These are phyloP conservation scores for Abrostola tripartita DNA, from an alignment of 2,888 invertebrate genomes.

Conservation along the genomic window DNA sequence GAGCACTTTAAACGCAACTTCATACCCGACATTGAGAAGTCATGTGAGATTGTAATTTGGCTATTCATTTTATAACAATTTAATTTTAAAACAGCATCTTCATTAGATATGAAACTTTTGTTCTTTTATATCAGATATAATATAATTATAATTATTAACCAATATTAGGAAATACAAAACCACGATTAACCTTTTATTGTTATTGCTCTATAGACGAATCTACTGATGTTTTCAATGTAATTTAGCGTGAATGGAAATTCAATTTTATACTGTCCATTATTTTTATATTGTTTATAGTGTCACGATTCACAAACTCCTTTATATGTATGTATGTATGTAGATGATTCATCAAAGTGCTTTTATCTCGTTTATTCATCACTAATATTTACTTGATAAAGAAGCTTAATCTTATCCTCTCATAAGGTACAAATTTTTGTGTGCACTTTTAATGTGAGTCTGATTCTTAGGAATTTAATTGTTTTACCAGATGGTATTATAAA, in stretches of 20 bases:
- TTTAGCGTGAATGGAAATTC: constrained; percentile 28
- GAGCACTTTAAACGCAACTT: neutral
- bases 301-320: constrained; percentile 1
- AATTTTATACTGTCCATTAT: constrained; percentile 16
- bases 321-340: neutral
- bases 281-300: constrained; percentile 7
- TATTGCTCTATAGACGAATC: constrained; percentile 13
- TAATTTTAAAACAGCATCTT: constrained; percentile 21
- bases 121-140: constrained; percentile 4
- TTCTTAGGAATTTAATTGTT: no score
- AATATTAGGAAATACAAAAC: constrained; percentile 1
- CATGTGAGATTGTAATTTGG: no score
- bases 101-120: neutral
- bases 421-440: no score
- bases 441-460: no score
- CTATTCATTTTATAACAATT: neutral
- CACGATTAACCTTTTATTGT: constrained; percentile 10
- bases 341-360: no score
- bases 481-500: no score
- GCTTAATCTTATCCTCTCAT: no score
- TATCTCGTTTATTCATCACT: no score
- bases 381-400: no score
- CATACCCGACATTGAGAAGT: no score
- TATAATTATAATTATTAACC: neutral
- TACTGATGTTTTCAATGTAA: constrained; percentile 9